Evolutionary conservation across 2,888 invertebrate species (phyloP).

Genomic region (Drosophila mulleri): DNA sequence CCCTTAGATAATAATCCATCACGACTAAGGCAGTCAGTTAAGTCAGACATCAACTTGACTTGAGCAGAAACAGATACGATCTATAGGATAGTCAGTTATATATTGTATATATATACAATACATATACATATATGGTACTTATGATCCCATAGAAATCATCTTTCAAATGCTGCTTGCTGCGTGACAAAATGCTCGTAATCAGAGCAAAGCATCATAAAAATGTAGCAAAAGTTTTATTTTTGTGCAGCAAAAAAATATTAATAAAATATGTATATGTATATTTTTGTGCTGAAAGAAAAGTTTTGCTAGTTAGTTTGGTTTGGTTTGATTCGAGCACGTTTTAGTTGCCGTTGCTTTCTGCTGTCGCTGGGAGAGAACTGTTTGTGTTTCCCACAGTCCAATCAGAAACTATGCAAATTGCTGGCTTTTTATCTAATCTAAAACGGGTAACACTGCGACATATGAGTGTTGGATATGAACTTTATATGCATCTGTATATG

Average conservation of each 20-base stretch:
- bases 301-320: conserved; percentile 29
- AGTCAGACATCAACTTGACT: too few relatives aligned
- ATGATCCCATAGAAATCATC: neutral
- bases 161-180: neutral
- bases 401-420: conserved; percentile 62
- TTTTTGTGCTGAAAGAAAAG: conserved; percentile 16
- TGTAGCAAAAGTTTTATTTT: conserved; percentile 2
- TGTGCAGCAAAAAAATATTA: conserved; percentile 18
- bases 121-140: too few relatives aligned
- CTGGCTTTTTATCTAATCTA: conserved; percentile 52
- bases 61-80: neutral
- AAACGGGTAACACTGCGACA: conserved; percentile 28
- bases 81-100: neutral
- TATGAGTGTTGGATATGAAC: conserved; percentile 22
- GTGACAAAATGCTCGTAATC: conserved; percentile 3
- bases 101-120: neutral
- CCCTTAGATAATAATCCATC: too few relatives aligned
- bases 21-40: too few relatives aligned
- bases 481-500: conserved; percentile 2
- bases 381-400: conserved; percentile 51
- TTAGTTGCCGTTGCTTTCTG: conserved; percentile 16
- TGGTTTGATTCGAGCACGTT: conserved; percentile 33
- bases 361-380: neutral
- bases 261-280: neutral
- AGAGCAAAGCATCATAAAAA: neutral